Percentiles rank a stretch among this genome's conserved stretches.
Conservation (phyloP, 1,140 invertebrate genomes). For the Charaxes varanes region DNA sequence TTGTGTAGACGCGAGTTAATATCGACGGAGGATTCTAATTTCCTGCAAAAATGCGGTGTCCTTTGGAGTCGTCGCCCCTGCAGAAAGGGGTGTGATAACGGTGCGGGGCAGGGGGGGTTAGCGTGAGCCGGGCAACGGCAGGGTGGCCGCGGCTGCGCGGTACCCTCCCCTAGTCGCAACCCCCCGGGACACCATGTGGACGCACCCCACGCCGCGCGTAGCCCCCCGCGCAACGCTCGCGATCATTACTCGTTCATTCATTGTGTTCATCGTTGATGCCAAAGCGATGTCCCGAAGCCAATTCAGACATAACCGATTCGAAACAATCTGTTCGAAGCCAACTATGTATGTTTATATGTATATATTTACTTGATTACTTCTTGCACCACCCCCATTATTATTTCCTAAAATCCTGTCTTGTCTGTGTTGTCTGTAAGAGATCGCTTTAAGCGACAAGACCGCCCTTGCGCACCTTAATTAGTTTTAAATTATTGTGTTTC, state of each 20-base stretch:
- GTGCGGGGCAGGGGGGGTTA: conserved; percentile 19
- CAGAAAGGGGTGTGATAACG: conserved; percentile 42
- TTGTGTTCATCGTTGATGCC: conserved; percentile 32
- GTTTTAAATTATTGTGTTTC: no score
- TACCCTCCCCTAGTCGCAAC: conserved; percentile 24
- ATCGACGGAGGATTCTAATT: conserved; percentile 53
- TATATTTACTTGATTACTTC: no score
- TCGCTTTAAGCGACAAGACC: no score
- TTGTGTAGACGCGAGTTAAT: conserved; percentile 26
- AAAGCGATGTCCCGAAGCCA: no score
- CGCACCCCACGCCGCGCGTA: conserved; percentile 23
- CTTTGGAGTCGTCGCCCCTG: conserved; percentile 50
- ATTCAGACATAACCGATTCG: no score
- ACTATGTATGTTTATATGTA: no score
- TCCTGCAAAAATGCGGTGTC: conserved; percentile 59
- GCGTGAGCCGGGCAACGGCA: conserved; percentile 20
- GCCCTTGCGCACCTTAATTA: no score
- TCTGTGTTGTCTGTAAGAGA: no score
- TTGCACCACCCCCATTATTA: no score
- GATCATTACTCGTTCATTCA: conserved; percentile 66
- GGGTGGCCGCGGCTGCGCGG: conserved; percentile 48
- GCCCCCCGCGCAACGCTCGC: conserved; percentile 26
- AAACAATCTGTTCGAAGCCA: no score
- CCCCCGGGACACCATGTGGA: conserved; percentile 50
- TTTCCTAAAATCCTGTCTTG: no score